phyloP scores from a whole-genome alignment of 2,113 vertebrate species.

The Nesoenas mayeri region DNA sequence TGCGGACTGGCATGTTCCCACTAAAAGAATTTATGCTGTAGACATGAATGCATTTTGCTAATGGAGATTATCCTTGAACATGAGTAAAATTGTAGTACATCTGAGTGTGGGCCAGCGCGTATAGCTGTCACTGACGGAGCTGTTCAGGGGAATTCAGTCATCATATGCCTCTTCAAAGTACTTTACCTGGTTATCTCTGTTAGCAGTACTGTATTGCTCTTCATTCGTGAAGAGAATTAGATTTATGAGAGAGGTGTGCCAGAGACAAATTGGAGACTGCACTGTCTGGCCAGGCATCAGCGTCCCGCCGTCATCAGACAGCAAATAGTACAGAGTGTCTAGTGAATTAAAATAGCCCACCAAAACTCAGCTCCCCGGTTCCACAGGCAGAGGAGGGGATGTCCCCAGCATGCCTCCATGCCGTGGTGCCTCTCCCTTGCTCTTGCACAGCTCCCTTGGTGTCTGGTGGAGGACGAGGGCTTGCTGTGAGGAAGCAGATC shows the following conservation, averaged over 20 bases:
- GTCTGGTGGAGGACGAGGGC: not conserved
- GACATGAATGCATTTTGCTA: not conserved
- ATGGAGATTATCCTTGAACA: not conserved
- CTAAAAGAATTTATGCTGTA: not conserved
- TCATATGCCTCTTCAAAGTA: not conserved
- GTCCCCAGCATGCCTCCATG: not conserved
- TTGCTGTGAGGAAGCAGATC: not conserved
- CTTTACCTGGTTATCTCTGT: not conserved
- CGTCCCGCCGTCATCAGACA: not conserved
- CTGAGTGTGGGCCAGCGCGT: not conserved
- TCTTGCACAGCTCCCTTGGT: not conserved
- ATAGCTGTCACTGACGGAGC: not conserved
- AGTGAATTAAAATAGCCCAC: not conserved
- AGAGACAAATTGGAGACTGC: not conserved
- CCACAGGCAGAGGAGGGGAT: not conserved
- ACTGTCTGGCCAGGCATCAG: not conserved
- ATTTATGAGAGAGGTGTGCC: not conserved
- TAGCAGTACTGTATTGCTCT: not conserved
- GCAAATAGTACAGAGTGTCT: not conserved
- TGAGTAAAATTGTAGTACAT: not conserved
- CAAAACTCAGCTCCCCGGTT: not conserved
- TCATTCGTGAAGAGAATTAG: not conserved
- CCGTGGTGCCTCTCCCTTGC: not conserved
- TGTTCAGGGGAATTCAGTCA: not conserved
- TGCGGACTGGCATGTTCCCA: not conserved